Conservation (phyloP, 2,797 vertebrate species). For the Capromys pilorides region DNA sequence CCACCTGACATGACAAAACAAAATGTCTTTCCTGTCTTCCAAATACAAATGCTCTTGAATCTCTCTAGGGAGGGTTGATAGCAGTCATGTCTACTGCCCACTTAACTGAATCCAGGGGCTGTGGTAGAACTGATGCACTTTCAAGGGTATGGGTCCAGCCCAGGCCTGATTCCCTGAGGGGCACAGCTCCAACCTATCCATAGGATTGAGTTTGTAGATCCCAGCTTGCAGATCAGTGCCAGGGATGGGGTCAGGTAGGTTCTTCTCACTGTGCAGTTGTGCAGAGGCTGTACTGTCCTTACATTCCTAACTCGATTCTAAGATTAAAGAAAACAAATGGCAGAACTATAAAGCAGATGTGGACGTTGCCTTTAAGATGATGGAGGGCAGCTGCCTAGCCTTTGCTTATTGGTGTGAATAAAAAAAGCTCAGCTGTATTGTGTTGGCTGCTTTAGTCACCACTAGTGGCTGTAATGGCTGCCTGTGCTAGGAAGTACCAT, state of each 20-base stretch:
- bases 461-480: background rate
- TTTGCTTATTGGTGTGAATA: background rate
- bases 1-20: no score
- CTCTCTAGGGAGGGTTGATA: background rate
- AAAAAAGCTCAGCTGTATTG: background rate
- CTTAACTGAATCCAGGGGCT: background rate
- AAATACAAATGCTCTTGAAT: background rate
- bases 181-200: background rate
- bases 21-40: background rate
- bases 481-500: background rate
- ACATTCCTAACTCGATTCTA: background rate
- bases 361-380: background rate
- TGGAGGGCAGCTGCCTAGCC: background rate
- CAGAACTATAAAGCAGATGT: background rate
- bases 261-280: background rate
- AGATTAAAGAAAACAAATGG: background rate
- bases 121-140: background rate
- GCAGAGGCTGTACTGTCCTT: background rate
- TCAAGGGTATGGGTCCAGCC: background rate
- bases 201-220: no score
- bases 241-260: fast-evolving
- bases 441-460: background rate
- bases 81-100: background rate
- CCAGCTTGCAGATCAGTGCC: background rate
- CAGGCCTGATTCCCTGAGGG: background rate